Evolutionary conservation across 2,113 vertebrate species (phyloP).

Genomic region (Ptychochromis oligacanthus): DNA sequence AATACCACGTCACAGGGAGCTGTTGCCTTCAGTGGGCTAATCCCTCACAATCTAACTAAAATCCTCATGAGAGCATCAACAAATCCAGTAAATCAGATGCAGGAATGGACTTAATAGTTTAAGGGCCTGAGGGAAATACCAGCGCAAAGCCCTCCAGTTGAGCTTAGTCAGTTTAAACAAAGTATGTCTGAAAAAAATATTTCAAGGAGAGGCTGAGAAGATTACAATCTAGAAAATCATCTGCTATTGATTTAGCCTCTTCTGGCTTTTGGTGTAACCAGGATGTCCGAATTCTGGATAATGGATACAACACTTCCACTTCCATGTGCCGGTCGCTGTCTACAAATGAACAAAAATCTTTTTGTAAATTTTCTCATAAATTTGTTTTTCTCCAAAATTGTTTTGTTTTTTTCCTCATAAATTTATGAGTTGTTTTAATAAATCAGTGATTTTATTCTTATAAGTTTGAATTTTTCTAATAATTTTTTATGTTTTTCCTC

Average conservation of each 20-base stretch:
- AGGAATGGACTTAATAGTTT: not conserved
- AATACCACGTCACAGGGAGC: conserved; percentile 37
- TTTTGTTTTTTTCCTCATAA: too few relatives aligned
- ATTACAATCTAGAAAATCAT: too few relatives aligned
- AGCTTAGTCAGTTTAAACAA: not conserved
- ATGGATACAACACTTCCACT: too few relatives aligned
- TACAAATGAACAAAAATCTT: not conserved
- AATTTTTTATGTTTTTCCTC: too few relatives aligned
- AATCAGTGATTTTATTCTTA: not conserved
- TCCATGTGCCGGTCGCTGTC: not conserved
- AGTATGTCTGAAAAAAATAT: not conserved
- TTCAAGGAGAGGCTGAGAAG: not conserved
- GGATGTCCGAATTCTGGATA: not conserved
- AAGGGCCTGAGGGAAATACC: not conserved
- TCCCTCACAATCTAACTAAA: not conserved
- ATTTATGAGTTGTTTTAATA: not conserved
- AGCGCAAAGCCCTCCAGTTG: not conserved
- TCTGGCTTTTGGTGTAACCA: too few relatives aligned
- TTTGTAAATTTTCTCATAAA: too few relatives aligned
- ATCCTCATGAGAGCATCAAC: conserved; percentile 29
- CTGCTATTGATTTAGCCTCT: too few relatives aligned
- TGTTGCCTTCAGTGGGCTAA: conserved; percentile 24
- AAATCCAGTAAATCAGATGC: conserved; percentile 30
- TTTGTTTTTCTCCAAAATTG: not conserved
- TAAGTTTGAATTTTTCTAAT: not conserved